A percentile compares a stretch with the other conserved stretches of the same genome.
Evolutionary conservation across 2,797 vertebrate genomes (phyloP).

Genomic region (Argyrosomus regius): DNA sequence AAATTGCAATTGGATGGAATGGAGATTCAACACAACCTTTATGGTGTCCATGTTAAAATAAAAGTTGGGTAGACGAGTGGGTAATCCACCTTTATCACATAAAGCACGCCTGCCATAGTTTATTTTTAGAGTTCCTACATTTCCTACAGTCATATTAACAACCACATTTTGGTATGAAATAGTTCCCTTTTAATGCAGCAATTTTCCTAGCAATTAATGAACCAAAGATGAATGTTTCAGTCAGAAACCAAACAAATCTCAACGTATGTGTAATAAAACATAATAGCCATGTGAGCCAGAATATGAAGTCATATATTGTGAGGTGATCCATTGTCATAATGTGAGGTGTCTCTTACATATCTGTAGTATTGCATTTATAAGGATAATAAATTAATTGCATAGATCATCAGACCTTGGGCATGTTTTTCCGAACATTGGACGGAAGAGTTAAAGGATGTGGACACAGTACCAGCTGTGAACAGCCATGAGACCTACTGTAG

Average conservation of each 20-base stretch:
- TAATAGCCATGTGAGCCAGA: conserved; percentile 32
- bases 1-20: conserved; percentile 33
- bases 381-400: conserved; percentile 82
- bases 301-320: conserved; percentile 40
- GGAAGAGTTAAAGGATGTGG: conserved; percentile 71
- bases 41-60: not conserved
- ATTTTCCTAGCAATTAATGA: conserved; percentile 32
- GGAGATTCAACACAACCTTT: conserved; percentile 13
- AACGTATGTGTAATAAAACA: conserved; percentile 15
- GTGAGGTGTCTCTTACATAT: conserved; percentile 58
- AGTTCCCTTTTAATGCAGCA: conserved; percentile 74
- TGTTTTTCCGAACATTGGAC: conserved; percentile 70
- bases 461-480: conserved; percentile 85
- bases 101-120: conserved; percentile 25
- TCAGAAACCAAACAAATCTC: conserved; percentile 16
- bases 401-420: conserved; percentile 74
- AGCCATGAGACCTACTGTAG: conserved; percentile 64
- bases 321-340: conserved; percentile 48
- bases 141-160: conserved; percentile 44
- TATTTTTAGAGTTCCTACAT: conserved; percentile 30
- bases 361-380: conserved; percentile 75
- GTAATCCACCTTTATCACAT: conserved; percentile 15
- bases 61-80: conserved; percentile 12
- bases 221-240: conserved; percentile 27
- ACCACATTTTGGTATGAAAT: conserved; percentile 58